phyloP scores from a whole-genome alignment of 2,113 vertebrate genomes.

The Bagarius yarrelli region DNA sequence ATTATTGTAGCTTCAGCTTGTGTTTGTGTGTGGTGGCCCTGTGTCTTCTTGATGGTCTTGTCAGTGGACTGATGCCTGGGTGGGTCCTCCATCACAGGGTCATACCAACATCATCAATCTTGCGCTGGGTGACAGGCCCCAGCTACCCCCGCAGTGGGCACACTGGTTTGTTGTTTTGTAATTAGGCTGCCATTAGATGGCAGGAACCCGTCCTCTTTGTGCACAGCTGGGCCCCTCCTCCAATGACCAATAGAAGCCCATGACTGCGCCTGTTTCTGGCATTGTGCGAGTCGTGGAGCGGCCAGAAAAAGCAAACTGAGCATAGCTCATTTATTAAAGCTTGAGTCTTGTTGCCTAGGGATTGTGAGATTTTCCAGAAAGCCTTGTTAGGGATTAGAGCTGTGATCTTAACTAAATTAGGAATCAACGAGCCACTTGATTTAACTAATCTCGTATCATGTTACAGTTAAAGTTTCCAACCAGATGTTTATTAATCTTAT shows the following conservation, averaged over 20 bases:
- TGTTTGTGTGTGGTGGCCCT: constrained; percentile 37
- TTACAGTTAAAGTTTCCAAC: neutral
- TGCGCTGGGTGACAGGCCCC: constrained; percentile 67
- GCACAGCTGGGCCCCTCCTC: constrained; percentile 64
- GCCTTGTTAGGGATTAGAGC: constrained; percentile 26
- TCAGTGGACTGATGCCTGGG: constrained; percentile 70
- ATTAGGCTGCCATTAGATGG: constrained; percentile 77
- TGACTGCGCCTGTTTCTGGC: constrained; percentile 15
- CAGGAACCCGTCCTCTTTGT: constrained; percentile 74
- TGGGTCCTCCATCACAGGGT: constrained; percentile 73
- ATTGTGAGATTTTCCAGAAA: constrained; percentile 27
- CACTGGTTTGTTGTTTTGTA: constrained; percentile 82
- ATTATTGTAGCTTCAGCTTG: constrained; percentile 33
- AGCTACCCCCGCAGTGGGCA: constrained; percentile 66
- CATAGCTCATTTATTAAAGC: constrained; percentile 37
- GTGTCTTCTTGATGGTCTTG: constrained; percentile 63
- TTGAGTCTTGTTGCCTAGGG: constrained; percentile 35
- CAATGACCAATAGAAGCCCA: constrained; percentile 50
- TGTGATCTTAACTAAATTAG: neutral
- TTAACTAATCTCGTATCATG: neutral
- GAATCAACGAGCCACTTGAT: neutral
- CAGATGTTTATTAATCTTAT: neutral
- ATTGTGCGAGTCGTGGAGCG: constrained; percentile 24
- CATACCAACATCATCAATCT: constrained; percentile 85
- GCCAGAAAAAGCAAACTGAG: constrained; percentile 25